Percentiles rank a stretch among this genome's conserved stretches.
These are phyloP conservation scores for Tragelaphus eurycerus DNA, from an alignment of 2,797 vertebrate genomes.

Conservation along the genomic window DNA sequence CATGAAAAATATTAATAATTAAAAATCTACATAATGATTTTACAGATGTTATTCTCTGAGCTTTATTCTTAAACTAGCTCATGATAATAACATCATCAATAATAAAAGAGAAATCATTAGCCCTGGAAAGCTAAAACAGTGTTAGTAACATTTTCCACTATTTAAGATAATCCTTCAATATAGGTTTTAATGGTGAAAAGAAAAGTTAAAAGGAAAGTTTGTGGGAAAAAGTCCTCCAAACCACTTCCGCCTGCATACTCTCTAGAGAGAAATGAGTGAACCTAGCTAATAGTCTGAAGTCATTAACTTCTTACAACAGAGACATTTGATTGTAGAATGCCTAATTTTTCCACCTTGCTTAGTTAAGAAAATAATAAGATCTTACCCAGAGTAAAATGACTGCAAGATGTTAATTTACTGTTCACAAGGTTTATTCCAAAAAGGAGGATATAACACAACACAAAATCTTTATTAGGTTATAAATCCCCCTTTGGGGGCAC, in stretches of 20 bases:
- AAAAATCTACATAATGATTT: neutral
- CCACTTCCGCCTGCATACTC: neutral
- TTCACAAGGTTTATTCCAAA: conserved; percentile 1
- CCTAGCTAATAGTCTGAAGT: neutral
- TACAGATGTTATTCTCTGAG: neutral
- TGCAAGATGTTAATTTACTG: conserved; percentile 12
- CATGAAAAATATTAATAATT: neutral
- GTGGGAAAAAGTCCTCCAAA: neutral
- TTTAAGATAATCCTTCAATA: neutral
- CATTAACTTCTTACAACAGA: neutral
- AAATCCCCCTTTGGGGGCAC: neutral
- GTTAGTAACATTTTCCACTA: neutral
- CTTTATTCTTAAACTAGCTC: neutral
- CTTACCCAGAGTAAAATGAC: neutral
- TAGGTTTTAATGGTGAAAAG: neutral
- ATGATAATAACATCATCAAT: neutral
- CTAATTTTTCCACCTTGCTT: neutral
- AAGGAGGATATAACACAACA: neutral
- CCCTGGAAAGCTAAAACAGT: neutral
- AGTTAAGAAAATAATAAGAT: conserved; percentile 25
- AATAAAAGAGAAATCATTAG: neutral
- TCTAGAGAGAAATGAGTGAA: neutral
- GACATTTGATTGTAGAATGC: neutral
- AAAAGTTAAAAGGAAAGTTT: neutral
- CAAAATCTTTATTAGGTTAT: neutral